Evolutionary conservation across 2,888 invertebrate species (phyloP).

Genomic region (Fragum fragum): DNA sequence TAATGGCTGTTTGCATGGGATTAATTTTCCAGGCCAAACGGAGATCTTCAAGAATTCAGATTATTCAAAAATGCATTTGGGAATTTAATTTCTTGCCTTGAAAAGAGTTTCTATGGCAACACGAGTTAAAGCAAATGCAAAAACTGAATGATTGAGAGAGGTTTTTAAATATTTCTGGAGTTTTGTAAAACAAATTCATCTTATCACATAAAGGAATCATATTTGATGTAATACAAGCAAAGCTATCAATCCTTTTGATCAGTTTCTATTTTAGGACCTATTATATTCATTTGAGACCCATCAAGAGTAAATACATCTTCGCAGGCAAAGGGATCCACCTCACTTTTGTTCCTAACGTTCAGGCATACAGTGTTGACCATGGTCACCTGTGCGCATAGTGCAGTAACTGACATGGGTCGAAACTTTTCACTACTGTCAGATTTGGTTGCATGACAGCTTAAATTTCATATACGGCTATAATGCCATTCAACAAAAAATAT

Average conservation of each 20-base stretch:
- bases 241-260: neutral
- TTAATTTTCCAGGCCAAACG: neutral
- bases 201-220: neutral
- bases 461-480: no score
- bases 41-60: neutral
- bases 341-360: no score
- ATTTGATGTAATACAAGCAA: neutral
- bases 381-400: no score
- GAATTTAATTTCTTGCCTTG: slow-evolving; percentile 2
- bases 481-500: no score
- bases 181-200: neutral
- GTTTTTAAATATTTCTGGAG: neutral
- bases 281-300: no score
- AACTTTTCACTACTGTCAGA: no score
- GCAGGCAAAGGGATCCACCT: no score
- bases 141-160: neutral
- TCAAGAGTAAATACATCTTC: no score
- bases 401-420: no score
- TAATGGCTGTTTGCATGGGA: no score
- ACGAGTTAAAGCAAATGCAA: neutral
- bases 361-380: no score
- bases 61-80: slow-evolving; percentile 2
- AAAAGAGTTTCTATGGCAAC: slow-evolving; percentile 5
- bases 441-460: no score
- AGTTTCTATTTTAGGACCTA: neutral